These are phyloP conservation scores for Hepsetus odoe DNA, from an alignment of 2,113 vertebrate genomes.

Conservation along the genomic window DNA sequence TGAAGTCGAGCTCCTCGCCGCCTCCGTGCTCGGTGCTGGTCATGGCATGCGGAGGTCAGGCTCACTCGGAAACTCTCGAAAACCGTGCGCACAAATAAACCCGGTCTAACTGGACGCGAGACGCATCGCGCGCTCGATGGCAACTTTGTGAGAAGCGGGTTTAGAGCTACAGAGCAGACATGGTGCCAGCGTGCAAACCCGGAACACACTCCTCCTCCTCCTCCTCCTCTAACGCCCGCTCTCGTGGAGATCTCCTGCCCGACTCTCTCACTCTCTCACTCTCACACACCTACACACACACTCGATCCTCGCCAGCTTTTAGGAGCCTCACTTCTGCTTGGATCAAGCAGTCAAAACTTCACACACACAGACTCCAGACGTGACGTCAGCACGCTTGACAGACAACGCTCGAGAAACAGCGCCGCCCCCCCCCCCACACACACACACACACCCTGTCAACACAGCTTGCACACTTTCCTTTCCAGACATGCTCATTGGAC, in stretches of 20 bases:
- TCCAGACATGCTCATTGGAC: no score
- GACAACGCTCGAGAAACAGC: slow-evolving; percentile 24
- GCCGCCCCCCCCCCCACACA: no score
- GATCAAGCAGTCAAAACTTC: slow-evolving; percentile 11
- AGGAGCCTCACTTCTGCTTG: not conserved
- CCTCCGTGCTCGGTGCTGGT: slow-evolving; percentile 83
- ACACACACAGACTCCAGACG: slow-evolving; percentile 25
- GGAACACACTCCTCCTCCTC: slow-evolving; percentile 38
- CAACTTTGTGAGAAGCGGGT: slow-evolving; percentile 34
- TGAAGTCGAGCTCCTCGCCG: slow-evolving; percentile 91
- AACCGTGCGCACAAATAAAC: not conserved
- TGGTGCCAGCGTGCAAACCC: slow-evolving; percentile 42
- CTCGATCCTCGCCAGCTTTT: no score
- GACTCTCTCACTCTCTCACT: not conserved
- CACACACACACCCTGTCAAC: not conserved
- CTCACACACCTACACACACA: not conserved
- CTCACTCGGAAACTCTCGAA: slow-evolving; percentile 54
- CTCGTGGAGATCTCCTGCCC: not conserved
- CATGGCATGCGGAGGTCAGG: slow-evolving; percentile 75
- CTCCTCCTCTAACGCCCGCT: not conserved
- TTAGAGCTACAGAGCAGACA: slow-evolving; percentile 19
- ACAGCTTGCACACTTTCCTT: no score
- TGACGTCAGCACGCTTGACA: slow-evolving; percentile 52
- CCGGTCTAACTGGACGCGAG: not conserved
- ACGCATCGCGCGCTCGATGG: slow-evolving; percentile 4